Base-by-base conservation (phyloP, 2,113 vertebrate species). In the Perccottus glenii region DNA sequence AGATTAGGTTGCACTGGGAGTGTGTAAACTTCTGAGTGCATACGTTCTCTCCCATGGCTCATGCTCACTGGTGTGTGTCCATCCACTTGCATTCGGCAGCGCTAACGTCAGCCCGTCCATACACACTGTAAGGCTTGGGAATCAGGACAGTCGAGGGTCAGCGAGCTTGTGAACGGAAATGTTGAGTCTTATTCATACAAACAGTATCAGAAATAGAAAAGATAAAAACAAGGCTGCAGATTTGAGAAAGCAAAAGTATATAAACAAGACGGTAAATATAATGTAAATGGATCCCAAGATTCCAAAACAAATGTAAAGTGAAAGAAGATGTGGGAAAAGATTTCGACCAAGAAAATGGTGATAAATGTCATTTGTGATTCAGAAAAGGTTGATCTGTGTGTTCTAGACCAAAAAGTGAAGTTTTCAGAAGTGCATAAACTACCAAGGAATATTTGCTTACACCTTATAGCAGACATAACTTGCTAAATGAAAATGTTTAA, bases 51-150 rank as follows among this genome's bases (percentile, higher is more conserved):
- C 12, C 10, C 36, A 15, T 51, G 55, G 67, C 63, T 81, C 62
- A 47, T 52, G 66, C 59, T 81, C 78, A 44, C 9, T 32, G 53
- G 62, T 67, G 64, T 82, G 68, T 58, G 42, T 70, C 72, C 36
- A 1, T 67, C 56, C 58, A 16, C 45, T 62, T 2, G 3, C 16
- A 35, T 78, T 73, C 38, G 51, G 59, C 36, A 47, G 43, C 16
- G 32, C 73, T 65, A 62, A 72, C 83, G 50, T 60, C 63, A 64
- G 65, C 49, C 9, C 51, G 15, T 59, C 44, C 49, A 43, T 47
- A 52, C 14, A 14, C 15, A 43, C 55, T 6, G 58, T 56, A 49
- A 51, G 38, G 7, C 8, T 14, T 6, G 6, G 51, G 15, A 27
- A 27, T 45, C 1, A 32, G 14, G 44, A 27, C 35, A 33, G 9